Evolutionary conservation across 2,888 invertebrate species (phyloP).

Genomic region (Archaeoteleia sp.): DNA sequence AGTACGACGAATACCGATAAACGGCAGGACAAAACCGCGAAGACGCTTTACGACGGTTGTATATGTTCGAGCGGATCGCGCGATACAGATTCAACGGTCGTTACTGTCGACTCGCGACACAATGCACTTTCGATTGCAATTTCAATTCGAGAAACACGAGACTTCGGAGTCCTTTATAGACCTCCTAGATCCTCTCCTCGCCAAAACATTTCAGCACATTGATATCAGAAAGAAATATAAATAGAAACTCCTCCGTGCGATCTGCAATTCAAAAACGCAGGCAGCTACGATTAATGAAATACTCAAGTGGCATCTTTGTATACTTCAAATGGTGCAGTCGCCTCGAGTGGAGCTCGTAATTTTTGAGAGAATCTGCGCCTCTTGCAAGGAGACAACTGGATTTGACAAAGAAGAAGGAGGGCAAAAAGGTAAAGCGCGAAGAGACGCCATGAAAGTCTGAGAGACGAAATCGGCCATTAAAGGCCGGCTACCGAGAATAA

Average conservation of each 20-base stretch:
- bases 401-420: conserved; percentile 32
- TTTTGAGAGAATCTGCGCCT: conserved; percentile 23
- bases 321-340: conserved; percentile 34
- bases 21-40: conserved; percentile 48
- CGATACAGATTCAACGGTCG: conserved; percentile 48
- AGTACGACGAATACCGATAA: conserved; percentile 45
- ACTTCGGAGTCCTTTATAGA: conserved; percentile 22
- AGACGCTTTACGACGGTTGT: conserved; percentile 53
- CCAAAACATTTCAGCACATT: conserved; percentile 44
- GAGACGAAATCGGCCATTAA: conserved; percentile 45
- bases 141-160: conserved; percentile 26
- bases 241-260: conserved; percentile 16
- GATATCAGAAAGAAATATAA: conserved; percentile 21
- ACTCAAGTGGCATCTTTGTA: conserved; percentile 34
- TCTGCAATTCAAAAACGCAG: conserved; percentile 27
- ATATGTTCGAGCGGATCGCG: conserved; percentile 38
- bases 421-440: conserved; percentile 24
- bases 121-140: conserved; percentile 55
- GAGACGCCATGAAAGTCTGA: conserved; percentile 27
- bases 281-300: conserved; percentile 42
- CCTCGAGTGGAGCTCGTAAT: conserved; percentile 39
- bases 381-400: conserved; percentile 24
- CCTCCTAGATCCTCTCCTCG: conserved; percentile 9
- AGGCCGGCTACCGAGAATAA: conserved; percentile 47
- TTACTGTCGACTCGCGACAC: conserved; percentile 44